A percentile compares a stretch with the other conserved stretches of the same genome.
These are phyloP conservation scores for Trigoniulus corallinus DNA, from an alignment of 1,140 invertebrate genomes.

Conservation along the genomic window DNA sequence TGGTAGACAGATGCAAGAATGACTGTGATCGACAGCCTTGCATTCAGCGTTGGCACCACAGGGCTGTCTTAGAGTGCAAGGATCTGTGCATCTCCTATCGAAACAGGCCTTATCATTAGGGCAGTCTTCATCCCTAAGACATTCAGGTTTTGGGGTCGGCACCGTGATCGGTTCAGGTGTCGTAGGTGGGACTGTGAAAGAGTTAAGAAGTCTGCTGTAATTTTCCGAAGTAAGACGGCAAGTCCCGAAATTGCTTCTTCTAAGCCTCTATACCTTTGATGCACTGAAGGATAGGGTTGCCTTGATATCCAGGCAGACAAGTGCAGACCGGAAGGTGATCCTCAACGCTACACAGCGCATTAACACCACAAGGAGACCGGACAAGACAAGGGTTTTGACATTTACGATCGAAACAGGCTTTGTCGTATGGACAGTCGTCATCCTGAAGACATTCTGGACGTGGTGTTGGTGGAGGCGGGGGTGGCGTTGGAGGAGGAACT, in stretches of 20 bases:
- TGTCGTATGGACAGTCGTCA: constrained; percentile 42
- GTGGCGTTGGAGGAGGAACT: neutral
- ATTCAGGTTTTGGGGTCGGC: constrained; percentile 43
- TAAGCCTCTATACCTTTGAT: constrained; percentile 4
- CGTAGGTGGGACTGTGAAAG: neutral
- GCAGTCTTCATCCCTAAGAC: constrained; percentile 31
- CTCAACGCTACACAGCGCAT: constrained; percentile 54
- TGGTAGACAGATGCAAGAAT: constrained; percentile 56
- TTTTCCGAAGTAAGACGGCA: neutral
- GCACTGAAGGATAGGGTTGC: constrained; percentile 15
- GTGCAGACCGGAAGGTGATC: constrained; percentile 25
- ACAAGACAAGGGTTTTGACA: constrained; percentile 24
- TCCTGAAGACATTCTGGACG: constrained; percentile 37
- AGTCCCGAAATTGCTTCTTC: neutral
- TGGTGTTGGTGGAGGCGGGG: constrained; percentile 2
- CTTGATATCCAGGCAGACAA: constrained; percentile 21
- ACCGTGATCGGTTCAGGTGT: neutral
- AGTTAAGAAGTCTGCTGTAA: neutral
- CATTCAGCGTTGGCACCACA: constrained; percentile 72
- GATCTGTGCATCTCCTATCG: constrained; percentile 16
- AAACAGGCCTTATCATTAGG: constrained; percentile 16
- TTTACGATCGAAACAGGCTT: constrained; percentile 18
- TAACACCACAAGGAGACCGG: constrained; percentile 52
- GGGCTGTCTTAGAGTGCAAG: constrained; percentile 11
- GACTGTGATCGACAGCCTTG: constrained; percentile 59